Conservation (phyloP, 2,797 vertebrate species). For the Coreius guichenoti region DNA sequence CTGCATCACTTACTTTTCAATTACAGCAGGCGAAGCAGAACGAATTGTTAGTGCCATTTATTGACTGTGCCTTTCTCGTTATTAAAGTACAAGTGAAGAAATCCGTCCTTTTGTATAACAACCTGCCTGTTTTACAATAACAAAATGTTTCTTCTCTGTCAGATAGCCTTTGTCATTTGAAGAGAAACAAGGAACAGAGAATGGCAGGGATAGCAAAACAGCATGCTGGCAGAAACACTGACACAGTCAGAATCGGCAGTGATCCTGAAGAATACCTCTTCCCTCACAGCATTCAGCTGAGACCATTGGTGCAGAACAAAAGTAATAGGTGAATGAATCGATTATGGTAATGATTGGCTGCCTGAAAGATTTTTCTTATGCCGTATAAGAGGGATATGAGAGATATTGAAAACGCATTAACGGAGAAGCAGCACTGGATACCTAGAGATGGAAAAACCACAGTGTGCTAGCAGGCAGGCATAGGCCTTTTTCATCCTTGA, state of each 20-base stretch:
- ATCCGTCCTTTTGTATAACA: conserved; percentile 88
- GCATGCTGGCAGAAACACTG: conserved; percentile 49
- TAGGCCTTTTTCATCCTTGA: conserved; percentile 46
- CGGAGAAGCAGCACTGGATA: conserved; percentile 46
- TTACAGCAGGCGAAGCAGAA: conserved; percentile 89
- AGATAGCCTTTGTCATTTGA: conserved; percentile 69
- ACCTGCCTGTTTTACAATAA: conserved; percentile 87
- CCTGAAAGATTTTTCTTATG: conserved; percentile 70
- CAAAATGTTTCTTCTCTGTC: conserved; percentile 82
- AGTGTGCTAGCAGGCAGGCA: conserved; percentile 33
- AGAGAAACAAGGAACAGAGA: conserved; percentile 70
- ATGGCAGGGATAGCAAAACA: conserved; percentile 63
- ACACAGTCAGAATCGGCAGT: conserved; percentile 63
- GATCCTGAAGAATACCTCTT: conserved; percentile 68
- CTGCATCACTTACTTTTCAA: conserved; percentile 92
- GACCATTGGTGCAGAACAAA: conserved; percentile 78
- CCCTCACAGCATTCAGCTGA: conserved; percentile 67
- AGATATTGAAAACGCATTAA: conserved; percentile 61
- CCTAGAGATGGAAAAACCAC: conserved; percentile 32
- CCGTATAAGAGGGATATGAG: conserved; percentile 62
- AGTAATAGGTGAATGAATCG: conserved; percentile 79
- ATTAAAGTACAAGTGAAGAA: conserved; percentile 88
- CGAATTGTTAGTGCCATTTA: conserved; percentile 90
- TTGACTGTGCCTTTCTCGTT: conserved; percentile 86
- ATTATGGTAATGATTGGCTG: conserved; percentile 81